Conservation (phyloP, 2,113 vertebrate genomes). For the Labeo catla region DNA sequence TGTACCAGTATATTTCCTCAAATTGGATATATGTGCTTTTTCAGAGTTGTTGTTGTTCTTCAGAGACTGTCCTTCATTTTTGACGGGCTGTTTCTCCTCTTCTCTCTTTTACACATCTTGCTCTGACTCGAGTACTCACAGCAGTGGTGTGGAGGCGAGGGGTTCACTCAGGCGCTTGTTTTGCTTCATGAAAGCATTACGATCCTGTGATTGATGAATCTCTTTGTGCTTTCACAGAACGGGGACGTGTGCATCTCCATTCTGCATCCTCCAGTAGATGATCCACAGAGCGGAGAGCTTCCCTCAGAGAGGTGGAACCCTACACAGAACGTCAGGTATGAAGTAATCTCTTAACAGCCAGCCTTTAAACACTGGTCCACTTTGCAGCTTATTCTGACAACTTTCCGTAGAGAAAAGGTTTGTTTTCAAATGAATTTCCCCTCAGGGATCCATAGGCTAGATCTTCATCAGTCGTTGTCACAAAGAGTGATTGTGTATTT, state of each 20-base stretch:
- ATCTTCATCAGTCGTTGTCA: neutral
- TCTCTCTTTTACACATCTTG: conserved; percentile 13
- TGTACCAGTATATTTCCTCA: neutral
- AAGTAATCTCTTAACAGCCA: neutral
- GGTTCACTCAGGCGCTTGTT: neutral
- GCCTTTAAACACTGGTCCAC: neutral
- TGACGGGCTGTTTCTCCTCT: neutral
- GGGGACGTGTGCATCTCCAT: conserved; percentile 98
- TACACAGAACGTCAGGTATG: conserved; percentile 95
- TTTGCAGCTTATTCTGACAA: neutral
- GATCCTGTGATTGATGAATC: neutral
- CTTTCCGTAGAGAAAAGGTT: neutral
- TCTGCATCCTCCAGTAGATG: conserved; percentile 93
- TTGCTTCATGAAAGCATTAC: neutral
- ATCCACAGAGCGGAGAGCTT: conserved; percentile 96
- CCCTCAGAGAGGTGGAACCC: conserved; percentile 98
- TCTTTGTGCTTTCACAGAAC: conserved; percentile 74
- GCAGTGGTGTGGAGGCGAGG: neutral
- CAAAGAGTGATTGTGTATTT: neutral
- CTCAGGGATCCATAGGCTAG: neutral
- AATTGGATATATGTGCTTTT: neutral
- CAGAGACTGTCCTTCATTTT: conserved; percentile 31
- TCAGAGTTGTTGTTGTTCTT: neutral
- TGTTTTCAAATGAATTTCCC: neutral
- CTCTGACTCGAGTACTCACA: conserved; percentile 1